These are phyloP conservation scores for Periophthalmodon schlosseri DNA, from an alignment of 2,113 vertebrate species.

Conservation along the genomic window DNA sequence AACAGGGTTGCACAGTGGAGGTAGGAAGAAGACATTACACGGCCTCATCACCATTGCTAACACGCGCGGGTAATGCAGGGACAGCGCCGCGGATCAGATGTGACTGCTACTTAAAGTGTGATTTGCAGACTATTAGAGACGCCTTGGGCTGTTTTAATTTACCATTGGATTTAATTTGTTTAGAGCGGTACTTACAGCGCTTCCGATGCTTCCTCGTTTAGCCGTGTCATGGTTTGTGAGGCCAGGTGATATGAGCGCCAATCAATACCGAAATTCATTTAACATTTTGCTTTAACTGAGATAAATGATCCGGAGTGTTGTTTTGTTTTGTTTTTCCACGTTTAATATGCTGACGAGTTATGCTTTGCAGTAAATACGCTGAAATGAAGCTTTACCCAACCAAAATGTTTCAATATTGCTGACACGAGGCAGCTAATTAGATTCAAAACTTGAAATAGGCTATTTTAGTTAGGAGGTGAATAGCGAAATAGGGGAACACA, in stretches of 20 bases:
- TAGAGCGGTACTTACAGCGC: constrained; percentile 43
- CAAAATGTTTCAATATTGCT: background rate
- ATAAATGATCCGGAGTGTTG: background rate
- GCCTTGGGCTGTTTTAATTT: constrained; percentile 64
- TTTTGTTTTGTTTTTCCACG: background rate
- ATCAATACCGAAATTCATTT: background rate
- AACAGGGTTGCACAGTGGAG: background rate
- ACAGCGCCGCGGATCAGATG: constrained; percentile 55
- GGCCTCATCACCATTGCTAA: constrained; percentile 18
- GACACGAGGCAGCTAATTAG: background rate
- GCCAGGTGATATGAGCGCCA: background rate
- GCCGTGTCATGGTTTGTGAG: constrained; percentile 36
- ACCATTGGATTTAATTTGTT: constrained; percentile 62
- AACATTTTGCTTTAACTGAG: background rate
- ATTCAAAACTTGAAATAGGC: no score
- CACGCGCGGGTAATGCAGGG: constrained; percentile 24
- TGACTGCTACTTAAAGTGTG: constrained; percentile 65
- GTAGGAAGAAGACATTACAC: constrained; percentile 22
- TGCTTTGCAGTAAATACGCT: background rate
- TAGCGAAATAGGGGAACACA: no score
- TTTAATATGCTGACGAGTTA: background rate
- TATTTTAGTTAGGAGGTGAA: no score
- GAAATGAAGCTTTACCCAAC: background rate
- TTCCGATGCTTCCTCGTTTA: constrained; percentile 49
- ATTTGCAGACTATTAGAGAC: constrained; percentile 61